Percentiles rank a stretch among this genome's conserved stretches.
Evolutionary conservation across 2,888 invertebrate species (phyloP).

Genomic region (Drosophila cognata): DNA sequence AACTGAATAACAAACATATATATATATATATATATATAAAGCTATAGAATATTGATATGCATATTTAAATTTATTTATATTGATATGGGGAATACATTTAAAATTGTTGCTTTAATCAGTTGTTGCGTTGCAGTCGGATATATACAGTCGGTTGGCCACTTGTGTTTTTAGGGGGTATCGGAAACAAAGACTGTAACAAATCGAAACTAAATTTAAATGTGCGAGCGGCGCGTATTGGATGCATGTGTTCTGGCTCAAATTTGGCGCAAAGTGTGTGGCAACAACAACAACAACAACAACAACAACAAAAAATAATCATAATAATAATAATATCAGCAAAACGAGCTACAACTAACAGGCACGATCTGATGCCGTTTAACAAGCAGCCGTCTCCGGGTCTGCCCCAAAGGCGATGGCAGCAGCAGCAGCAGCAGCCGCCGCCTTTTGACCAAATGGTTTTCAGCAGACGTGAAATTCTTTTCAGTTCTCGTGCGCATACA

Average conservation of each 20-base stretch:
- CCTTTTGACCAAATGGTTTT: constrained; percentile 48
- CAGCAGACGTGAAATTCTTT: constrained; percentile 42
- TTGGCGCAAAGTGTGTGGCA: constrained; percentile 63
- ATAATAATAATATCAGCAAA: constrained; percentile 1
- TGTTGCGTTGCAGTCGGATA: background rate
- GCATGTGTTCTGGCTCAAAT: constrained; percentile 61
- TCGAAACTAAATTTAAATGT: constrained; percentile 58
- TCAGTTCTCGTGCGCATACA: constrained; percentile 6
- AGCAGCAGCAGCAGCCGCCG: constrained; percentile 10
- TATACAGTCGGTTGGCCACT: background rate
- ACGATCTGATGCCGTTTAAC: constrained; percentile 13
- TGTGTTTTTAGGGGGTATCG: constrained; percentile 1
- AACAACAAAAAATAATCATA: constrained; percentile 1
- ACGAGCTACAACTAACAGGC: constrained; percentile 2
- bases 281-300: constrained; percentile 34
- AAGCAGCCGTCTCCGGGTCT: constrained; percentile 30
- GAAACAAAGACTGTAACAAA: constrained; percentile 35
- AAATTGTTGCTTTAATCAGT: background rate
- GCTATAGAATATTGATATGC: background rate
- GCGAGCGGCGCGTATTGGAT: constrained; percentile 43
- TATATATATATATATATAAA: background rate
- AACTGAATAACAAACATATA: background rate
- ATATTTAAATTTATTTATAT: too few relatives aligned
- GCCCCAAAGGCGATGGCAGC: constrained; percentile 22
- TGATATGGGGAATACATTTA: background rate